Evolutionary conservation across 2,888 invertebrate genomes (phyloP).

Genomic region (Ophion ventricosus): DNA sequence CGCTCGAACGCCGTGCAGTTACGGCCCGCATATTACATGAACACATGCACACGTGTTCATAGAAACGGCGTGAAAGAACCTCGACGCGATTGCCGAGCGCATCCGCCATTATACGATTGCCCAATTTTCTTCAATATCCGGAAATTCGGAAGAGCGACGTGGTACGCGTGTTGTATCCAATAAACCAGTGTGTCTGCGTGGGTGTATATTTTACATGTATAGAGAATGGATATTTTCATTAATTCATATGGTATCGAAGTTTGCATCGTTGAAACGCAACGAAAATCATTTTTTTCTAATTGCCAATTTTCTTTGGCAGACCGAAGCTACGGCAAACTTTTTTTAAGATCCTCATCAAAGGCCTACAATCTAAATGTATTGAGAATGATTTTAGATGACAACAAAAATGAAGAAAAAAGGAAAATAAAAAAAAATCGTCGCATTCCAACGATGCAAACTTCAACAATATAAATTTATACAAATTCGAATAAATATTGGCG

Average conservation of each 20-base stretch:
- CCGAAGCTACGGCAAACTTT: too few species aligned
- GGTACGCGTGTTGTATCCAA: background rate
- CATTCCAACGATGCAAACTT: too few species aligned
- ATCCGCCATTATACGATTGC: constrained; percentile 51
- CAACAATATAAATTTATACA: background rate
- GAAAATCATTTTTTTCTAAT: too few species aligned
- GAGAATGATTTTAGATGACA: too few species aligned
- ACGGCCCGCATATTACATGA: constrained; percentile 1
- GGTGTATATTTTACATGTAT: background rate
- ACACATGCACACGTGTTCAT: background rate
- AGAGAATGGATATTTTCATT: background rate
- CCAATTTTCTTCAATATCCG: constrained; percentile 57
- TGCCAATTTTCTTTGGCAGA: too few species aligned
- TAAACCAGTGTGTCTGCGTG: background rate
- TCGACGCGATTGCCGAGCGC: constrained; percentile 47
- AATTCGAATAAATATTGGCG: background rate
- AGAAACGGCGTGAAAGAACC: constrained; percentile 20
- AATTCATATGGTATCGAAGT: too few species aligned
- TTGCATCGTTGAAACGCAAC: too few species aligned
- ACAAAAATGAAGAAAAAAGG: too few species aligned
- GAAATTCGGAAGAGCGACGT: constrained; percentile 18
- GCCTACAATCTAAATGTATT: too few species aligned
- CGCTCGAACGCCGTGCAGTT: background rate
- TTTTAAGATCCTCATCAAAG: too few species aligned
- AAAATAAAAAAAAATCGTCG: too few species aligned